Evolutionary conservation across 2,797 vertebrate species (phyloP), one percentile per base, ranked within the genome.

Genomic region (Centroberyx gerrardi): DNA sequence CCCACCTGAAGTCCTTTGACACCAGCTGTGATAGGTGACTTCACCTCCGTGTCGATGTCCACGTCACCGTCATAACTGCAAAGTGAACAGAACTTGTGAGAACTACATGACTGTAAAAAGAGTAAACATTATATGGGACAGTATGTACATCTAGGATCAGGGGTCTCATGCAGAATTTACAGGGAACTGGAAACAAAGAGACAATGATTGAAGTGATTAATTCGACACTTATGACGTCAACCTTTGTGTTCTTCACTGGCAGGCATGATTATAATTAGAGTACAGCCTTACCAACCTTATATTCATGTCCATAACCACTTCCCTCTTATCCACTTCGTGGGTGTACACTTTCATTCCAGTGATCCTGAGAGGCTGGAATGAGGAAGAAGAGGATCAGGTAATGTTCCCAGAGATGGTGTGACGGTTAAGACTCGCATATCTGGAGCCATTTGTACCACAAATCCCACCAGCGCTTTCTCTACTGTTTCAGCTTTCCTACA

Each of bases 1-100:
- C 89, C 76, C 76, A 99, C 98, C 94, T 97, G 95, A 5, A 99
- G 18, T 5, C 96, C 97, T 44, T 97, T 99, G 74, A 99, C 85
- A 4, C 98, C 98, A 13, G 96, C 97, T 18, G 93, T 96, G 51
- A 96, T 94, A 0, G 96, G 91, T 42, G 96, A 83, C 44, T 97
- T 96, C 89, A 99, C 92, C 15, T 96, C 94, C 71, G 96, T 94
- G 2, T 97, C 95, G 62, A 99, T 98, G 92, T 98, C 96, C 61
- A 97, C 96, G 72, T 99, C 98, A 1, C 97, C 96, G 0, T 93
- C 80, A 5, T 98, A 99, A 79, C 98, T 99, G 92, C 68, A 63
- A 72, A 77, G 60, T 5, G 27, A 74, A 77, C 2, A 33, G 48
- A 12, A 5, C 4, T 9, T n/a, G 22, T 74, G 17, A 82, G 44